These are phyloP conservation scores for Nasonovia ribisnigri DNA, from an alignment of 2,888 invertebrate species.

Conservation along the genomic window DNA sequence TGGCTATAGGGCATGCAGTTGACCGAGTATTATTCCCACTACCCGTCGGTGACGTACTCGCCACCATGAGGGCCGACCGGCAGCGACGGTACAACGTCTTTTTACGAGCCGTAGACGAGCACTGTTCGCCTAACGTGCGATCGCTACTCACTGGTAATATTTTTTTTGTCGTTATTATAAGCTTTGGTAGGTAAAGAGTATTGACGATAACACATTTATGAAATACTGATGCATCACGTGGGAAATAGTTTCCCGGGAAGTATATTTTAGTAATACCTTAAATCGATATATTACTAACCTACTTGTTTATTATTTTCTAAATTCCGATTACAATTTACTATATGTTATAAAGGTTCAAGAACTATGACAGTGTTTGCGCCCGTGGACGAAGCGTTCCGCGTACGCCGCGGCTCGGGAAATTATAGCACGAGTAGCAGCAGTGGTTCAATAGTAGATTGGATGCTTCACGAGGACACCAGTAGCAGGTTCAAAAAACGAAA, in stretches of 20 bases:
- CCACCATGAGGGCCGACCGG: slow-evolving; percentile 86
- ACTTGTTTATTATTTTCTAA: neutral
- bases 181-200: neutral
- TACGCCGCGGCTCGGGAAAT: slow-evolving; percentile 76
- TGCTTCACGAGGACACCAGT: slow-evolving; percentile 71
- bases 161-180: neutral
- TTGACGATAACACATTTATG: neutral
- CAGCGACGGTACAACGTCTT: slow-evolving; percentile 85
- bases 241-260: neutral
- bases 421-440: slow-evolving; percentile 65
- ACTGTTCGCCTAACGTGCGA: slow-evolving; percentile 69
- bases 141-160: slow-evolving; percentile 77
- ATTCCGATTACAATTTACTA: neutral
- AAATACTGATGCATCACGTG: neutral
- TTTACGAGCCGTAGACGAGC: slow-evolving; percentile 78
- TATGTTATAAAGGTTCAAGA: slow-evolving; percentile 76
- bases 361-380: slow-evolving; percentile 90
- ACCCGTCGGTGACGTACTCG: slow-evolving; percentile 87
- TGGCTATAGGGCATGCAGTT: slow-evolving; percentile 79
- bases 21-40: slow-evolving; percentile 91
- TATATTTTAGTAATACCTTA: neutral
- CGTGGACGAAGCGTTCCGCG: slow-evolving; percentile 83
- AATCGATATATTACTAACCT: neutral
- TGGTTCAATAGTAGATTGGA: slow-evolving; percentile 70
- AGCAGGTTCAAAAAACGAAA: neutral